Evolutionary conservation across 2,888 invertebrate species (phyloP), one percentile per base, ranked within the genome.

Genomic region (Xestobium rufovillosum): DNA sequence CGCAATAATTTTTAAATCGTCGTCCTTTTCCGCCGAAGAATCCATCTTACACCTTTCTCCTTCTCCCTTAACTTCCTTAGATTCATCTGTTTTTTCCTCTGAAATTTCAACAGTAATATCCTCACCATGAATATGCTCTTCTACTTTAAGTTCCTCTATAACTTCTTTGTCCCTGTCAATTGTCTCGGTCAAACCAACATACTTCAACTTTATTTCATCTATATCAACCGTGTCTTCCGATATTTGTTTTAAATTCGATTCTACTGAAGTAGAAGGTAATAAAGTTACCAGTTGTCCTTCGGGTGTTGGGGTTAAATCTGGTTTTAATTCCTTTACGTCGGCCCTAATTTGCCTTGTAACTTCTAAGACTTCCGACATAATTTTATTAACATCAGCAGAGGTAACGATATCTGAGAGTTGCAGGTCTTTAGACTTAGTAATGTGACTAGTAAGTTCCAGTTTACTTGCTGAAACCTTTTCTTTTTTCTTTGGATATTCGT

Each of bases 271-370:
- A 3, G 56, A 50, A 10, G 57, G 56, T 29, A 63, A 36, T 36
- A 66, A 52, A 23, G 58, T 56, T 23, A 64, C 49, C 13, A 61
- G 41, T 38, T 64, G 63, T 4, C 66, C 67, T 47, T 69, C 68
- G 2, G 69, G 69, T 2, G 69, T 70, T n/a, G 69, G 69, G 2
- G 69, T 70, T 37, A 70, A 50, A 48, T 70, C 69, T n/a, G 70
- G 70, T 51, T 69, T 69, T 6, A 70, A 39, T 52, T 67, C 65
- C 44, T 64, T 67, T 1, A 71, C 67, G 48, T 71, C 68, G 28
- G 67, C 61, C 42, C 68, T 63, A 14, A 71, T 68, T 51, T 68
- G 66, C 33, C 66, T 62, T 1, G 69, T 63, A n/a, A 59, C 66
- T 49, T 69, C 69, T 16, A 69, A 53, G 4, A 68, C 67, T 52